Evolutionary conservation across 2,888 invertebrate genomes (phyloP).

Genomic region (Halocaridina rubra): DNA sequence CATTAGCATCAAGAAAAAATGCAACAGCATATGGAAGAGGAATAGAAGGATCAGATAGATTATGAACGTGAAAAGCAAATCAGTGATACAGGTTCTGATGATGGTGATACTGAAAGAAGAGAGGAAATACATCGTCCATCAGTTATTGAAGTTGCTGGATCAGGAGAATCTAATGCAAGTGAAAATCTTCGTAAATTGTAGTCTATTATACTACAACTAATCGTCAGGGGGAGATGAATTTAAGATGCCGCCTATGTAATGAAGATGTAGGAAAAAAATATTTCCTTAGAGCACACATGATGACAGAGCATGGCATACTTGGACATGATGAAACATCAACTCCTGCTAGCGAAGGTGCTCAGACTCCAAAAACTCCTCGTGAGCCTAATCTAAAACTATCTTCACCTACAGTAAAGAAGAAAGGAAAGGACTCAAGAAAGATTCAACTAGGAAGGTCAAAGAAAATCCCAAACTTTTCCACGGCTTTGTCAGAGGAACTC

Average conservation of each 20-base stretch:
- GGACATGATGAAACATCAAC: slow-evolving; percentile 69
- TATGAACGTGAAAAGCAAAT: slow-evolving; percentile 5
- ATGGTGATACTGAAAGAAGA: neutral
- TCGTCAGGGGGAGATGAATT: slow-evolving; percentile 68
- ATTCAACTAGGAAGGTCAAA: too few species aligned
- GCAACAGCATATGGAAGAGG: slow-evolving; percentile 45
- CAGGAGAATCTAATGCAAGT: slow-evolving; percentile 72
- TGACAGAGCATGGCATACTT: slow-evolving; percentile 76
- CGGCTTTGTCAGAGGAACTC: too few species aligned
- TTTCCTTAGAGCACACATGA: slow-evolving; percentile 78
- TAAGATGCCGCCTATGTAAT: slow-evolving; percentile 77
- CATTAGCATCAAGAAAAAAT: slow-evolving; percentile 46
- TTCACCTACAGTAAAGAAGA: slow-evolving; percentile 66
- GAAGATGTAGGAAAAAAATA: slow-evolving; percentile 80
- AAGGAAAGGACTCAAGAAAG: too few species aligned
- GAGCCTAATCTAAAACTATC: slow-evolving; percentile 35
- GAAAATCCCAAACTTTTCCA: too few species aligned
- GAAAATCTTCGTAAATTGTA: slow-evolving; percentile 89
- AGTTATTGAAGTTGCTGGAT: slow-evolving; percentile 35
- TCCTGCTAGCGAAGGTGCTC: slow-evolving; percentile 38
- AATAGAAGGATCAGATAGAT: slow-evolving; percentile 14
- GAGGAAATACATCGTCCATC: slow-evolving; percentile 34
- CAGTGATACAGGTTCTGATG: slow-evolving; percentile 39
- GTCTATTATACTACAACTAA: slow-evolving; percentile 89
- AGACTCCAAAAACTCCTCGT: slow-evolving; percentile 49